phyloP scores from a whole-genome alignment of 2,797 vertebrate genomes.

The Silurus lanzhouensis region DNA sequence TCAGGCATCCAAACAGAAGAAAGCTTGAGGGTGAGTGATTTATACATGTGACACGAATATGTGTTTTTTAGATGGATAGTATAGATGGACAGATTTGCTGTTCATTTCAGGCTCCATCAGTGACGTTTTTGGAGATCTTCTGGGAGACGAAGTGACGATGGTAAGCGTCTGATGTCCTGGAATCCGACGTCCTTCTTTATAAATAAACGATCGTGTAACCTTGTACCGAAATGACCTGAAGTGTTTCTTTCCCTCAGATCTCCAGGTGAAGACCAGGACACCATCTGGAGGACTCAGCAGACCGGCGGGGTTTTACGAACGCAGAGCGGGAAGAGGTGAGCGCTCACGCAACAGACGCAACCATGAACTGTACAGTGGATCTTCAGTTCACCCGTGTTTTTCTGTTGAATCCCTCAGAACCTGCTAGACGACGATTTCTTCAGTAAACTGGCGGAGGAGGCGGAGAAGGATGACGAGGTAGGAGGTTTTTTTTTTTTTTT shows the following conservation, averaged over 20 bases:
- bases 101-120: conserved; percentile 69
- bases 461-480: conserved; percentile 72
- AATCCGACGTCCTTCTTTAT: too few species aligned
- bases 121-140: conserved; percentile 76
- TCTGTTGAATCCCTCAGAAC: conserved; percentile 61
- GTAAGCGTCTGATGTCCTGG: not conserved
- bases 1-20: conserved; percentile 24
- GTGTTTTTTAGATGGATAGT: not conserved
- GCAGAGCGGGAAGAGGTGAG: conserved; percentile 57
- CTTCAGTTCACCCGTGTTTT: conserved; percentile 12
- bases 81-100: too few species aligned
- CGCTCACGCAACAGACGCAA: too few species aligned
- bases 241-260: not conserved
- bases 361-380: not conserved
- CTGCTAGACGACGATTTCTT: conserved; percentile 74
- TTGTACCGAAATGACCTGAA: not conserved
- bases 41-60: not conserved
- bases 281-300: conserved; percentile 23
- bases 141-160: conserved; percentile 63
- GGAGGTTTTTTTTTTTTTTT: conserved; percentile 14
- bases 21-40: conserved; percentile 8
- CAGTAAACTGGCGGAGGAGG: conserved; percentile 70
- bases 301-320: conserved; percentile 29
- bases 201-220: not conserved
- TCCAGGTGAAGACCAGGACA: conserved; percentile 34